Conservation (phyloP, 2,113 vertebrate genomes). For the Camarhynchus parvulus region DNA sequence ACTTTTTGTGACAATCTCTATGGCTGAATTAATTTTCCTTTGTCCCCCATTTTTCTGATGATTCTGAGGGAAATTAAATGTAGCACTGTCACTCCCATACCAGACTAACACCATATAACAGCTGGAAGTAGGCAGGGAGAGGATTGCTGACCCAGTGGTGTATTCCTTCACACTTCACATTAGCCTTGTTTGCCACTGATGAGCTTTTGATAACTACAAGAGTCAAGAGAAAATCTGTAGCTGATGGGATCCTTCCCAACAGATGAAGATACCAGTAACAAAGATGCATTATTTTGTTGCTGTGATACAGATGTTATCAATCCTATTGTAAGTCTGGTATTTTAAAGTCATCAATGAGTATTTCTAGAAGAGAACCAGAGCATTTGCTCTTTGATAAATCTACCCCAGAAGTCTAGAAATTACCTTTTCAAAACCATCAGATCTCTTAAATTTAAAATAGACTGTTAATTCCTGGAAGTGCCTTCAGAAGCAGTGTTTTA, state of each 20-base stretch:
- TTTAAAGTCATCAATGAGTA: neutral
- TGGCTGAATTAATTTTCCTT: neutral
- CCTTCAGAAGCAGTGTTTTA: conserved; percentile 22
- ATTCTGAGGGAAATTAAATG: conserved; percentile 7
- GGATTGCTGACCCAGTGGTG: neutral
- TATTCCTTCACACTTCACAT: neutral
- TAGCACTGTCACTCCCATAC: neutral
- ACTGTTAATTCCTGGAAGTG: conserved; percentile 19
- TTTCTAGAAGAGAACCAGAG: neutral
- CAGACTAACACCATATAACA: neutral
- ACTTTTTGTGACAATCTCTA: neutral
- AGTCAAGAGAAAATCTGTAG: neutral
- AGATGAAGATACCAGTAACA: neutral
- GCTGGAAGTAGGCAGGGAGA: neutral
- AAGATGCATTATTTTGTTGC: neutral
- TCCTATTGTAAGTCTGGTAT: neutral
- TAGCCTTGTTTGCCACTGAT: neutral
- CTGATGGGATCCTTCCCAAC: neutral
- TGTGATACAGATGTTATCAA: neutral
- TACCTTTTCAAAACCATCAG: neutral
- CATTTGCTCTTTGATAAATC: neutral
- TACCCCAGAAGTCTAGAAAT: neutral
- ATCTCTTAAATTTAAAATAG: conserved; percentile 54
- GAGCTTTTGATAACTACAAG: neutral
- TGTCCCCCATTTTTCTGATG: neutral